These are phyloP conservation scores for Chiloscyllium plagiosum DNA, from an alignment of 2,113 vertebrate genomes.

Conservation along the genomic window DNA sequence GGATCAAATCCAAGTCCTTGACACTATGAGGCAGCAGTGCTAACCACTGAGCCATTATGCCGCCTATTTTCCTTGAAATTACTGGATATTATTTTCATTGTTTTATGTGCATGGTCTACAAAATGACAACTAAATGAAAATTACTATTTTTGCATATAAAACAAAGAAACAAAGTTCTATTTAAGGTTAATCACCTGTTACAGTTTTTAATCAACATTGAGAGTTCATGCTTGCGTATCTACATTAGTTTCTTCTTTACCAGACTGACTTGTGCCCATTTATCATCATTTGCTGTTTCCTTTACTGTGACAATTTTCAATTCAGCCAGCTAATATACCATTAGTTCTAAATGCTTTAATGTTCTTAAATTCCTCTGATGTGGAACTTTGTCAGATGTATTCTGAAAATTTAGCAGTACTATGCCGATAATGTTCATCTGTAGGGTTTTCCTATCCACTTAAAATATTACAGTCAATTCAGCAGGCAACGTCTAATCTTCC, in stretches of 20 bases:
- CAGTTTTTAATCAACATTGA: not conserved
- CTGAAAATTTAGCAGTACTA: not conserved
- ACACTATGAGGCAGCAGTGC: no score
- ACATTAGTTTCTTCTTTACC: not conserved
- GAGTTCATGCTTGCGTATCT: not conserved
- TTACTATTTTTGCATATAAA: not conserved
- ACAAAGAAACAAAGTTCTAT: not conserved
- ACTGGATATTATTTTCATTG: not conserved
- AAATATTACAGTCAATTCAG: constrained; percentile 9
- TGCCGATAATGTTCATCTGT: not conserved
- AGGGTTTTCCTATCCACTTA: not conserved
- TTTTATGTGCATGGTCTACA: not conserved
- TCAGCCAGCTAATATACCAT: not conserved
- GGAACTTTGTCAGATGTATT: constrained; percentile 11
- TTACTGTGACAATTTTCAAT: not conserved
- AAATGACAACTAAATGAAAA: not conserved
- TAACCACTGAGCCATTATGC: no score
- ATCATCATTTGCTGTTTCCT: constrained; percentile 22
- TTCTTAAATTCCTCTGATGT: constrained; percentile 11
- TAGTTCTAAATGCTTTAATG: not conserved
- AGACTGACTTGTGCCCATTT: not conserved
- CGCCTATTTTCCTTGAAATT: no score
- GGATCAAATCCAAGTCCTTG: no score
- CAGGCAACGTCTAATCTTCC: constrained; percentile 4
- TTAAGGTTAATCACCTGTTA: not conserved